Evolutionary conservation across 2,888 invertebrate species (phyloP).

Genomic region (Drosophila eohydei): DNA sequence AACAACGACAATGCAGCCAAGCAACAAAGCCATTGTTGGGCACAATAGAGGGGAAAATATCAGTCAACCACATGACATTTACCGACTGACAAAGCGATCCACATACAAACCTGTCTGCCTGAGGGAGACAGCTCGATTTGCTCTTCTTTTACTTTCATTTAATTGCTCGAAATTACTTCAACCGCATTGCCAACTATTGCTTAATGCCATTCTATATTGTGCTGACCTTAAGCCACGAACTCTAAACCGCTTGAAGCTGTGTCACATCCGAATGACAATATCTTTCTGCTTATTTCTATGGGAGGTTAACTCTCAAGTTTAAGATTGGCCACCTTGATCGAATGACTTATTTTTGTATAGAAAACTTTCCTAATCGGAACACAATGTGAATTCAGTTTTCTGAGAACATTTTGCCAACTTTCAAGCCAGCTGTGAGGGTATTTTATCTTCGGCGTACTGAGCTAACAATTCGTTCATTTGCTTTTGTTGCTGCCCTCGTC

Average conservation of each 20-base stretch:
- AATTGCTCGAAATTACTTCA: conserved; percentile 74
- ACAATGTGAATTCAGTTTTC: background rate
- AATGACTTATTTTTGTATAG: too few relatives aligned
- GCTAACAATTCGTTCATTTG: background rate
- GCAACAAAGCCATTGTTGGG: conserved; percentile 30
- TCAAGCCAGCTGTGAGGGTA: background rate
- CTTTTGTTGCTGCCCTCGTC: conserved; percentile 47
- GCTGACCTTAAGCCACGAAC: background rate
- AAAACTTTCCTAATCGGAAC: background rate
- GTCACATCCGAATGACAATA: background rate
- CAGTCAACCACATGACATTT: conserved; percentile 65
- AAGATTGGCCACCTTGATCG: background rate
- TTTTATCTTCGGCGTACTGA: background rate
- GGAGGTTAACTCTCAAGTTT: background rate
- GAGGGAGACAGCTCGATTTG: background rate
- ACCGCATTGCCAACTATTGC: conserved; percentile 75
- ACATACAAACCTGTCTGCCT: conserved; percentile 15
- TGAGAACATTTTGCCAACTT: background rate
- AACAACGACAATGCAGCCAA: conserved; percentile 1
- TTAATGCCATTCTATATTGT: conserved; percentile 70
- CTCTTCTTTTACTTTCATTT: conserved; percentile 54
- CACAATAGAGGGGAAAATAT: conserved; percentile 43
- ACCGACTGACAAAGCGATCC: conserved; percentile 46
- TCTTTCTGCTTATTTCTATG: too few relatives aligned
- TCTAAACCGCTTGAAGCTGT: background rate